Conservation (phyloP, 1,140 invertebrate genomes). For the Heliothis subflexa region DNA sequence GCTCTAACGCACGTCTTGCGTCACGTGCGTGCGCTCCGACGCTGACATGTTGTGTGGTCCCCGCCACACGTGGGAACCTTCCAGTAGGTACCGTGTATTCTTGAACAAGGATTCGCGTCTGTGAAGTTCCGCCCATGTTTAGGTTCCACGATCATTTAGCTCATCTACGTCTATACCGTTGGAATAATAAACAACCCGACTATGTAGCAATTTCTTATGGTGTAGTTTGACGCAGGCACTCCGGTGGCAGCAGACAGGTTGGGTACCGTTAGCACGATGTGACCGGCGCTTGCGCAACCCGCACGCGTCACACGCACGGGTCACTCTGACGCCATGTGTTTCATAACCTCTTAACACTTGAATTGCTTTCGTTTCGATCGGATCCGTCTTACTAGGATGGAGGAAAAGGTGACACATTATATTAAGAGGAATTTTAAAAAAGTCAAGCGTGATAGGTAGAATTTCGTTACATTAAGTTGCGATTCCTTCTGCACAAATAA, state of each 20-base stretch:
- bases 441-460: too few relatives aligned
- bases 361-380: not conserved
- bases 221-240: too few relatives aligned
- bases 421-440: too few relatives aligned
- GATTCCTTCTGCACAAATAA: too few relatives aligned
- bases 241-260: too few relatives aligned
- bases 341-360: not conserved
- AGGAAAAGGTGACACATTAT: too few relatives aligned
- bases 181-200: too few relatives aligned
- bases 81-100: not conserved
- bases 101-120: not conserved
- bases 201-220: too few relatives aligned
- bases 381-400: not conserved
- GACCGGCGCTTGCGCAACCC: not conserved
- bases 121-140: not conserved
- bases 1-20: not conserved
- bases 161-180: not conserved
- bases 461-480: too few relatives aligned
- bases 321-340: not conserved
- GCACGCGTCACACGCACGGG: not conserved
- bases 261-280: constrained; percentile 1
- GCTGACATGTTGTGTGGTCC: not conserved
- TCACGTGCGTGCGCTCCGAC: not conserved
- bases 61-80: not conserved
- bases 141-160: not conserved